These are phyloP conservation scores for Emmelina monodactyla DNA, from an alignment of 2,888 invertebrate genomes.

Conservation along the genomic window DNA sequence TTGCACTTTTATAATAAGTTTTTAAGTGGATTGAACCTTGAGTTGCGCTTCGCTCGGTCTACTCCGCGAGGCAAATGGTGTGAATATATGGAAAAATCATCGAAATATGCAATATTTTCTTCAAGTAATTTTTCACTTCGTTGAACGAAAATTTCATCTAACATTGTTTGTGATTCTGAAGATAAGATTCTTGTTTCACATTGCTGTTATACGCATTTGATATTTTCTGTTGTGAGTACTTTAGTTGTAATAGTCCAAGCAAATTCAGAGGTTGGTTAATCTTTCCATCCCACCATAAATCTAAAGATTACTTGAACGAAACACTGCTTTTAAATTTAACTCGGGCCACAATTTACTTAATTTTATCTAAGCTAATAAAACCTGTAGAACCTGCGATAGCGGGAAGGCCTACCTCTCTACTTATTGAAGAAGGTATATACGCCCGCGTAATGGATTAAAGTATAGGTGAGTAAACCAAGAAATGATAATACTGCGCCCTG, in stretches of 20 bases:
- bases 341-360: no score
- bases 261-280: no score
- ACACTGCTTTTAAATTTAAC: no score
- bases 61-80: not conserved
- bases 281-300: no score
- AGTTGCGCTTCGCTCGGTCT: not conserved
- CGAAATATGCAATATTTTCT: conserved; percentile 1
- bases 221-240: no score
- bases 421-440: not conserved
- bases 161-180: no score
- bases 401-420: not conserved
- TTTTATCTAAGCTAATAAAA: no score
- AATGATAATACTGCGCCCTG: not conserved
- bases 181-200: no score
- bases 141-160: not conserved
- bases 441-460: not conserved
- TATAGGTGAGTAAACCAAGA: conserved; percentile 1
- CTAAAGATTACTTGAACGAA: no score
- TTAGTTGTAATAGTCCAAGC: no score
- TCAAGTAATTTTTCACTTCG: conserved; percentile 1
- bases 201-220: no score
- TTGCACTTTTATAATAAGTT: conserved; percentile 1
- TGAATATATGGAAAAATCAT: conserved; percentile 1
- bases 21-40: not conserved
- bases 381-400: no score